These are phyloP conservation scores for Choreutis nemorana DNA, from an alignment of 2,888 invertebrate genomes.

Conservation along the genomic window DNA sequence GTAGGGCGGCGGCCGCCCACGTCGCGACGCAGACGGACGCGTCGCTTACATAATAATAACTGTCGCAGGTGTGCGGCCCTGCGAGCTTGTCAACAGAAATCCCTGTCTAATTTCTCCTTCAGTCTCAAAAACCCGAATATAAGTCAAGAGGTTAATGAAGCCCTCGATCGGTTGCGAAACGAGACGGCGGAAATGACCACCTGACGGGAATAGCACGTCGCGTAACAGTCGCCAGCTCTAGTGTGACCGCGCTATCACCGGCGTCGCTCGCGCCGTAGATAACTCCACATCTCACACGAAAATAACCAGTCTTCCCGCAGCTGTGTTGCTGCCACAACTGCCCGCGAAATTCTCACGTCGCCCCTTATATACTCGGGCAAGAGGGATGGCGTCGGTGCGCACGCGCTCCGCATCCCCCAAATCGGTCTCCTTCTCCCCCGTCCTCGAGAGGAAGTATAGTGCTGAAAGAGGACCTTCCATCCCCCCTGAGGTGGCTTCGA, in stretches of 20 bases:
- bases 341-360: constrained; percentile 27
- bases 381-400: constrained; percentile 69
- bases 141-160: constrained; percentile 50
- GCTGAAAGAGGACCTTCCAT: constrained; percentile 39
- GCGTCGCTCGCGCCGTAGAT: constrained; percentile 50
- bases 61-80: constrained; percentile 8
- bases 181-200: constrained; percentile 54
- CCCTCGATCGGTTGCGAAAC: constrained; percentile 51
- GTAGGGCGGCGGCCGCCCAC: constrained; percentile 46
- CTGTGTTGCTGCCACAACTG: constrained; percentile 58
- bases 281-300: constrained; percentile 42
- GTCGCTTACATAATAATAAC: constrained; percentile 36
- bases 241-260: constrained; percentile 57
- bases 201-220: constrained; percentile 63
- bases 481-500: constrained; percentile 39
- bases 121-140: constrained; percentile 4
- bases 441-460: constrained; percentile 66
- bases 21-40: constrained; percentile 7
- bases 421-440: constrained; percentile 71
- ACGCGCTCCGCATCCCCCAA: constrained; percentile 72
- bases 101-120: background rate
- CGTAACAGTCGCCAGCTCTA: constrained; percentile 49
- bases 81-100: background rate
- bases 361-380: constrained; percentile 45
- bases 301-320: constrained; percentile 57